These are phyloP conservation scores for Sciurus niger DNA, from an alignment of 2,113 vertebrate genomes.

Conservation along the genomic window DNA sequence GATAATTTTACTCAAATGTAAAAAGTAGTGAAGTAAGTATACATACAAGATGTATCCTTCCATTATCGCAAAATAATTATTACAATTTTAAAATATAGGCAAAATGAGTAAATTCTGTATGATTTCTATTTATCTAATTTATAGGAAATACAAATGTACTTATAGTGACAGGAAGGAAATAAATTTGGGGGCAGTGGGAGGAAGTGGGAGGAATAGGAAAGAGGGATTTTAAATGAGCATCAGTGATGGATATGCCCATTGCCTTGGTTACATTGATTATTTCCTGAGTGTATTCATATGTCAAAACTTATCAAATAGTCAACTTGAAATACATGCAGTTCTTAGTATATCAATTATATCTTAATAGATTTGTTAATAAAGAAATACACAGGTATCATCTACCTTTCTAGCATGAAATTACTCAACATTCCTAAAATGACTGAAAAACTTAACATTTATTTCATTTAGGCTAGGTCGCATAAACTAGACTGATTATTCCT, in stretches of 20 bases:
- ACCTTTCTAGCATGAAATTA: not conserved
- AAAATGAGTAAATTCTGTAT: not conserved
- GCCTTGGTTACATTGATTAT: not conserved
- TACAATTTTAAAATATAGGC: not conserved
- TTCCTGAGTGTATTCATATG: not conserved
- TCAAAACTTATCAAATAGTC: not conserved
- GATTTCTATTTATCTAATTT: not conserved
- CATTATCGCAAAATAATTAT: not conserved
- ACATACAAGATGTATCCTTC: not conserved
- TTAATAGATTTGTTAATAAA: not conserved
- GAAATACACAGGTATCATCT: not conserved
- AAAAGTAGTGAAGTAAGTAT: not conserved
- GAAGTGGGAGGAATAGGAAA: not conserved
- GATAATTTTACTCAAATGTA: not conserved
- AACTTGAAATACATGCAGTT: not conserved
- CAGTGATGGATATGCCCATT: not conserved
- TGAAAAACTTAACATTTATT: not conserved
- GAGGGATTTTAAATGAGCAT: not conserved
- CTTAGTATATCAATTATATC: not conserved
- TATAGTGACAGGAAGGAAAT: not conserved
- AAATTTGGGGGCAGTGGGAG: not conserved
- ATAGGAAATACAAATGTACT: not conserved
- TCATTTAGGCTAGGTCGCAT: not conserved
- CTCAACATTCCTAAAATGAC: not conserved
- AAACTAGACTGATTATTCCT: not conserved